Conservation (phyloP, 2,113 vertebrate species). For the Phyllostomus hastatus region DNA sequence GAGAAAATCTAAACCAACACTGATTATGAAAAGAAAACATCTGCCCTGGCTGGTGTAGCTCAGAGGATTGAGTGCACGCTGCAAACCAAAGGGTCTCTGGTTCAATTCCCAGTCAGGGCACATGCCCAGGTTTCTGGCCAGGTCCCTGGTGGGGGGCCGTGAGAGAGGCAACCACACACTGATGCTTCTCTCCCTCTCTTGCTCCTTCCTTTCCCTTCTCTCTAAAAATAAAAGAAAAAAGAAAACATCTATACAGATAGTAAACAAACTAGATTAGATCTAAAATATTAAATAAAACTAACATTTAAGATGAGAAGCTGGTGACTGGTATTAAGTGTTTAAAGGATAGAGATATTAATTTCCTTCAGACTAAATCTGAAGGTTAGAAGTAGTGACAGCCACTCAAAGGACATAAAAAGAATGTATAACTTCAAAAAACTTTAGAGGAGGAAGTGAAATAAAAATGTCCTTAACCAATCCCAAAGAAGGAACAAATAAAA, state of each 20-base stretch:
- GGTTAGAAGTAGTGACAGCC: neutral
- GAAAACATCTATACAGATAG: neutral
- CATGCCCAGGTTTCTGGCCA: too few species aligned
- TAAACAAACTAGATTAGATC: neutral
- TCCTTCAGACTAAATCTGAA: neutral
- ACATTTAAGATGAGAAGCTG: neutral
- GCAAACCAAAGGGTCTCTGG: too few species aligned
- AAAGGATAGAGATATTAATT: neutral
- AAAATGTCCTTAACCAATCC: neutral
- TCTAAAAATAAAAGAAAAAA: neutral
- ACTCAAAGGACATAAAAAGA: neutral
- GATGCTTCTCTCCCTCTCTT: too few species aligned
- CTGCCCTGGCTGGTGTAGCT: too few species aligned
- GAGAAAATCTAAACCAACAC: neutral
- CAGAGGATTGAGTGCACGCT: too few species aligned
- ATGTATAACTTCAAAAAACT: neutral
- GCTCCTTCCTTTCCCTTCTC: too few species aligned
- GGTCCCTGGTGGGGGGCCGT: too few species aligned
- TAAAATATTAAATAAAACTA: neutral
- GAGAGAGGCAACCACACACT: too few species aligned
- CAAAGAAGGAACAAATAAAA: neutral
- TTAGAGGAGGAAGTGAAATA: neutral
- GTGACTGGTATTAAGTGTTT: neutral
- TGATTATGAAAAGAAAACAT: neutral
- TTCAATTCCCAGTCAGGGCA: too few species aligned